phyloP scores from a whole-genome alignment of 2,797 vertebrate species.

The Microctenopoma steveboyesi region DNA sequence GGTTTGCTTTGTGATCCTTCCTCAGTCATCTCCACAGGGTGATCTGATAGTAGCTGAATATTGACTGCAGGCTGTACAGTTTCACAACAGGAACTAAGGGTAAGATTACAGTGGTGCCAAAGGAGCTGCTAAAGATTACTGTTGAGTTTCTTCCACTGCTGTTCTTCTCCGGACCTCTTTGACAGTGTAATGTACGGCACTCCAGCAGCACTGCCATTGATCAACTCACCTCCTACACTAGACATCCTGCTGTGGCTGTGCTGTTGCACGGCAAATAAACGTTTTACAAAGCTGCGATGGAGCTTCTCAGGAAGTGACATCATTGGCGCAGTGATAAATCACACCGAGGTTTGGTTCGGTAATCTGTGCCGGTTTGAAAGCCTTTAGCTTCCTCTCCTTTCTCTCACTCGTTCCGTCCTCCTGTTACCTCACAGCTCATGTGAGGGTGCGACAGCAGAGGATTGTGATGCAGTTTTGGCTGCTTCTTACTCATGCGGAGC shows the following conservation, averaged over 20 bases:
- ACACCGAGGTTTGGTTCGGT: slow-evolving; percentile 24
- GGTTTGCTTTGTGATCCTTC: slow-evolving; percentile 47
- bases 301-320: slow-evolving; percentile 64
- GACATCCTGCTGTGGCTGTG: slow-evolving; percentile 24
- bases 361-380: slow-evolving; percentile 37
- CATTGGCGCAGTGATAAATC: slow-evolving; percentile 57
- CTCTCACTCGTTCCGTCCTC: slow-evolving; percentile 3
- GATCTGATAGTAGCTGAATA: slow-evolving; percentile 46
- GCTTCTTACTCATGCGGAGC: slow-evolving; percentile 30
- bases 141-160: slow-evolving; percentile 36
- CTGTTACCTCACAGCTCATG: slow-evolving; percentile 37
- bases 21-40: slow-evolving; percentile 50
- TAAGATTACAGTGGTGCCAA: slow-evolving; percentile 4
- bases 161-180: slow-evolving; percentile 12
- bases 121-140: slow-evolving; percentile 14
- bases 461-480: slow-evolving; percentile 48
- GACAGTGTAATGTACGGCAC: slow-evolving; percentile 35
- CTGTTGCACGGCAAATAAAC: slow-evolving; percentile 42
- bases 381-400: slow-evolving; percentile 26
- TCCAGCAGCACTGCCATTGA: slow-evolving; percentile 40
- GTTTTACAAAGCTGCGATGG: slow-evolving; percentile 28
- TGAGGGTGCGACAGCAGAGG: slow-evolving; percentile 35
- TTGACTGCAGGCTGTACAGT: slow-evolving; percentile 41
- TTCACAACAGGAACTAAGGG: slow-evolving; percentile 29
- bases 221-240: slow-evolving; percentile 37